phyloP scores from a whole-genome alignment of 2,888 invertebrate genomes.

The Himalopsyche kuldschensis region DNA sequence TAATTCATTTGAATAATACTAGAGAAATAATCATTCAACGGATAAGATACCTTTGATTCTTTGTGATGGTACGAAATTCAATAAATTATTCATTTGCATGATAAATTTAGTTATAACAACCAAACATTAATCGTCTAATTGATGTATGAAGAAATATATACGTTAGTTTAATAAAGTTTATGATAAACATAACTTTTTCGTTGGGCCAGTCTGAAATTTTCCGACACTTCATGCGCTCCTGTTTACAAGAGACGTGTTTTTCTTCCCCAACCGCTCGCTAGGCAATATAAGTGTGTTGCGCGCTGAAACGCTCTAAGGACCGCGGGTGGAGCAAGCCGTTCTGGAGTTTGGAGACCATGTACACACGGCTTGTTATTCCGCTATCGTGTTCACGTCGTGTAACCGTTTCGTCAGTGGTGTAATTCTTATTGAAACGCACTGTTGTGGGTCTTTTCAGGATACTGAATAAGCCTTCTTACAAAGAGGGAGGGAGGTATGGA shows the following conservation, averaged over 20 bases:
- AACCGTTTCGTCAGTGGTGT: conserved; percentile 29
- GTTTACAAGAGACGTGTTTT: conserved; percentile 22
- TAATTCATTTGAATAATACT: too few relatives aligned
- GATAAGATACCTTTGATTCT: too few relatives aligned
- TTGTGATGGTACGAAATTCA: too few relatives aligned
- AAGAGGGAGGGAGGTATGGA: not conserved
- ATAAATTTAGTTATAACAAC: too few relatives aligned
- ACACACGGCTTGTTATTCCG: conserved; percentile 28
- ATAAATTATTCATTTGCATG: too few relatives aligned
- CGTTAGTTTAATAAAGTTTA: too few relatives aligned
- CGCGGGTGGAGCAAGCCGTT: conserved; percentile 16
- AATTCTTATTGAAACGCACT: conserved; percentile 37
- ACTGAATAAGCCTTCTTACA: conserved; percentile 36
- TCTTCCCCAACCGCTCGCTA: conserved; percentile 5
- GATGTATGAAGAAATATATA: too few relatives aligned
- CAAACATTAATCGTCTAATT: too few relatives aligned
- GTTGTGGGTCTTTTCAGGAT: conserved; percentile 36
- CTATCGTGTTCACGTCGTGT: conserved; percentile 31
- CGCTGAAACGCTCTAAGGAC: conserved; percentile 15
- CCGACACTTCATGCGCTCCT: not conserved
- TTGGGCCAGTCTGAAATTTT: not conserved
- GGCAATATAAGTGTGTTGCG: not conserved
- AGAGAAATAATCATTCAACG: too few relatives aligned
- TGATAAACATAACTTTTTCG: too few relatives aligned
- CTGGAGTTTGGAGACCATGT: conserved; percentile 17